These are phyloP conservation scores for Chlorops oryzae DNA, from an alignment of 1,140 invertebrate species.

Conservation along the genomic window DNA sequence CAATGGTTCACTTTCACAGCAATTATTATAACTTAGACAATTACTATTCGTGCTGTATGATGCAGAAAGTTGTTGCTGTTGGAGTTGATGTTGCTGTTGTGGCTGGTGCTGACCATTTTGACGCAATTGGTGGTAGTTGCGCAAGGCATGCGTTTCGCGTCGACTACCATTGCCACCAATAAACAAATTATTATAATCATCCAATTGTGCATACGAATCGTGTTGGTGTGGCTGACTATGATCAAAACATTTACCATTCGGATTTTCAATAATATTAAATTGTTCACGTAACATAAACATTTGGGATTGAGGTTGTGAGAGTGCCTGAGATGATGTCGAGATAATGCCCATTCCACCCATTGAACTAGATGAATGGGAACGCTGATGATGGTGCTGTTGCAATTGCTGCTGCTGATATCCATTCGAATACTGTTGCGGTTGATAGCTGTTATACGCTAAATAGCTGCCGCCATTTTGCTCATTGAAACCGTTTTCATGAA, in stretches of 20 bases:
- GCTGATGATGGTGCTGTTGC: conserved; percentile 21
- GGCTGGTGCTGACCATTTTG: conserved; percentile 14
- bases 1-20: conserved; percentile 62
- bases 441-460: conserved; percentile 2
- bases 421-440: conserved; percentile 1
- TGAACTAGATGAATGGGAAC: conserved; percentile 18
- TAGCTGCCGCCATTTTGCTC: conserved; percentile 18
- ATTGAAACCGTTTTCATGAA: conserved; percentile 35
- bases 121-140: conserved; percentile 9
- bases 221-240: conserved; percentile 28
- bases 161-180: conserved; percentile 9
- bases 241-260: conserved; percentile 25
- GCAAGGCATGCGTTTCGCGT: conserved; percentile 12
- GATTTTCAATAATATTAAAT: conserved; percentile 47
- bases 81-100: conserved; percentile 13
- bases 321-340: neutral
- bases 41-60: conserved; percentile 16
- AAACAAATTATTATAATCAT: conserved; percentile 18
- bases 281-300: conserved; percentile 44
- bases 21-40: conserved; percentile 47
- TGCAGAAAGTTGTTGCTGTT: conserved; percentile 27
- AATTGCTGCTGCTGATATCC: conserved; percentile 8
- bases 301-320: conserved; percentile 18
- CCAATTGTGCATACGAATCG: conserved; percentile 20
- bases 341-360: conserved; percentile 12